Evolutionary conservation across 2,113 vertebrate genomes (phyloP).

Genomic region (Stomatorhinus ivindoensis): DNA sequence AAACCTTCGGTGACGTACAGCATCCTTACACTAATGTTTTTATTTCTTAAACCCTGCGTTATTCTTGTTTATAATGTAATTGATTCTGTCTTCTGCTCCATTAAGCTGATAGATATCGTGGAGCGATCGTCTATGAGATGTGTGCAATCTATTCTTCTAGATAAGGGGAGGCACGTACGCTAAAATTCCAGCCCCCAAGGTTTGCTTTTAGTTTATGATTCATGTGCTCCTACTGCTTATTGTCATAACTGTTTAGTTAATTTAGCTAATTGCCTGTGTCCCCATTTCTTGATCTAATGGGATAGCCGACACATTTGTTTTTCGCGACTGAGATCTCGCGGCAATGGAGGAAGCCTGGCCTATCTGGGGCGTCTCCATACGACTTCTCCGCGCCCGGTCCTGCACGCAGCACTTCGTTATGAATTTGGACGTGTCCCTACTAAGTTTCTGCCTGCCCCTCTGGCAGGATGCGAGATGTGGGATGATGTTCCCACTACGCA

Average conservation of each 20-base stretch:
- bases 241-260: not conserved
- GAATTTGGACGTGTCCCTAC: not conserved
- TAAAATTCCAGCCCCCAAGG: not conserved
- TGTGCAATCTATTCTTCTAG: constrained; percentile 18
- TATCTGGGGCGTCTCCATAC: not conserved
- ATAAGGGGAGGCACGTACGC: not conserved
- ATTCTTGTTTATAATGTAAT: constrained; percentile 58
- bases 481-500: not conserved
- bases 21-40: constrained; percentile 56
- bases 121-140: constrained; percentile 46
- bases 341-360: not conserved
- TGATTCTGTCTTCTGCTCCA: constrained; percentile 57
- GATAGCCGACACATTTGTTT: not conserved
- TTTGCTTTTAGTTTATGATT: not conserved
- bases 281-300: constrained; percentile 1
- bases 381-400: not conserved
- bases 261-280: constrained; percentile 5
- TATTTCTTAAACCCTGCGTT: constrained; percentile 56
- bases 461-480: not conserved
- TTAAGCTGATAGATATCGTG: constrained; percentile 55
- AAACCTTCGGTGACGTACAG: constrained; percentile 42
- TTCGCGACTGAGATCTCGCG: not conserved
- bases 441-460: not conserved
- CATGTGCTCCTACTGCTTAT: not conserved
- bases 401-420: not conserved